phyloP scores from a whole-genome alignment of 2,888 invertebrate species.

The Trisateles emortualis region DNA sequence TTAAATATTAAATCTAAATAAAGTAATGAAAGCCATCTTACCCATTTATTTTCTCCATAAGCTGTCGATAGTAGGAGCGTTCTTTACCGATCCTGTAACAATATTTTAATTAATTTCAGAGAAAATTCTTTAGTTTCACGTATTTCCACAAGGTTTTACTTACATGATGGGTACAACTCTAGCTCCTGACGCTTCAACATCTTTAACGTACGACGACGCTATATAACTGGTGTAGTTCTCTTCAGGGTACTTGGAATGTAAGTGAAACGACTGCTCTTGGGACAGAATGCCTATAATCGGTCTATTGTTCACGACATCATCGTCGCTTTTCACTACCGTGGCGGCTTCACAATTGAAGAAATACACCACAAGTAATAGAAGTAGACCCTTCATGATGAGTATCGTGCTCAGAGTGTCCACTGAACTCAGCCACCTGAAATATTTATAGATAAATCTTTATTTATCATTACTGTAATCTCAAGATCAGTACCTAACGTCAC shows the following conservation, averaged over 20 bases:
- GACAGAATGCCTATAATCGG: slow-evolving; percentile 91
- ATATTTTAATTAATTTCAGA: too few relatives aligned
- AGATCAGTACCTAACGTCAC: neutral
- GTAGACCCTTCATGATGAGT: slow-evolving; percentile 62
- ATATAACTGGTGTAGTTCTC: slow-evolving; percentile 90
- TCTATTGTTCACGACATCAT: slow-evolving; percentile 68
- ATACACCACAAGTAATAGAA: slow-evolving; percentile 63
- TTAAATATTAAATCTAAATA: neutral
- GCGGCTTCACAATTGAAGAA: slow-evolving; percentile 68
- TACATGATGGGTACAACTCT: slow-evolving; percentile 95
- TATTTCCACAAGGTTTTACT: slow-evolving; percentile 52
- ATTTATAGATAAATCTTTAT: slow-evolving; percentile 32
- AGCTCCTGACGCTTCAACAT: slow-evolving; percentile 95
- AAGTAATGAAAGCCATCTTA: slow-evolving; percentile 65
- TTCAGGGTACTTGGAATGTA: slow-evolving; percentile 83
- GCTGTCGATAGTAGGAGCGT: slow-evolving; percentile 87
- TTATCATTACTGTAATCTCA: slow-evolving; percentile 9
- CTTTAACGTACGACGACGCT: slow-evolving; percentile 95
- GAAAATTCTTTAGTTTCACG: too few relatives aligned
- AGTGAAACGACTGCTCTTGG: slow-evolving; percentile 88
- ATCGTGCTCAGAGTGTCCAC: slow-evolving; percentile 55
- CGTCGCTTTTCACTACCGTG: slow-evolving; percentile 45
- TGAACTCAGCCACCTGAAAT: slow-evolving; percentile 64
- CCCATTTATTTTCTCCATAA: slow-evolving; percentile 91
- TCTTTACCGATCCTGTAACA: slow-evolving; percentile 89